These are phyloP conservation scores for Sinella curviseta DNA, from an alignment of 1,140 invertebrate species.

Conservation along the genomic window DNA sequence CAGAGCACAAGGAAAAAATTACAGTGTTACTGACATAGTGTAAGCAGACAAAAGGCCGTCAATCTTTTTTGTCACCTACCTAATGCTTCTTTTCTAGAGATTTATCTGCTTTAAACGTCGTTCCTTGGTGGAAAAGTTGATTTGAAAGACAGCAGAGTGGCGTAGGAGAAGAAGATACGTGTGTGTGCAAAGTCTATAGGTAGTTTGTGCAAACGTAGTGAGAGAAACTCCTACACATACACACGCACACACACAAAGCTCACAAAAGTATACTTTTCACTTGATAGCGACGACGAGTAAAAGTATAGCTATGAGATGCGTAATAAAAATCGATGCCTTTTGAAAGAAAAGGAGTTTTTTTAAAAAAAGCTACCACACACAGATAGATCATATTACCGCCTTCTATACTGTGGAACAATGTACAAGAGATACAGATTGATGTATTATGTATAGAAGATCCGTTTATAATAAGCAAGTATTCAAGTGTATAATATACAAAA, in stretches of 20 bases:
- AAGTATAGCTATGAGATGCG: too few relatives aligned
- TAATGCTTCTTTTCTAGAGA: conserved; percentile 23
- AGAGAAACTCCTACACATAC: background rate
- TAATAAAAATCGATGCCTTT: too few relatives aligned
- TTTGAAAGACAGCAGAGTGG: background rate
- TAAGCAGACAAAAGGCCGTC: conserved; percentile 22
- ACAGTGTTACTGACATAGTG: conserved; percentile 12
- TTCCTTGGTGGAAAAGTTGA: background rate
- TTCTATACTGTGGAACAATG: too few relatives aligned
- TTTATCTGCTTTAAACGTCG: conserved; percentile 18
- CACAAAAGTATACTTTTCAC: too few relatives aligned
- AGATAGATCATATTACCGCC: too few relatives aligned
- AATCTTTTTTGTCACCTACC: conserved; percentile 21
- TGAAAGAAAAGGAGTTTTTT: background rate
- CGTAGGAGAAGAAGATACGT: background rate
- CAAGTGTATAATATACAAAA: too few relatives aligned
- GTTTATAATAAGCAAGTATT: too few relatives aligned
- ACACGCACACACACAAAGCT: too few relatives aligned
- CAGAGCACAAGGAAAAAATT: background rate
- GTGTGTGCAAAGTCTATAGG: background rate
- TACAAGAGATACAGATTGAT: too few relatives aligned
- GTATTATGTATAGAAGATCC: too few relatives aligned
- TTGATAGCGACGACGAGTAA: too few relatives aligned
- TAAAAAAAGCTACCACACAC: background rate
- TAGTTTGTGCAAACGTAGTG: background rate